These are phyloP conservation scores for Haplochromis vanheusdeni DNA, from an alignment of 2,113 vertebrate species.

Conservation along the genomic window DNA sequence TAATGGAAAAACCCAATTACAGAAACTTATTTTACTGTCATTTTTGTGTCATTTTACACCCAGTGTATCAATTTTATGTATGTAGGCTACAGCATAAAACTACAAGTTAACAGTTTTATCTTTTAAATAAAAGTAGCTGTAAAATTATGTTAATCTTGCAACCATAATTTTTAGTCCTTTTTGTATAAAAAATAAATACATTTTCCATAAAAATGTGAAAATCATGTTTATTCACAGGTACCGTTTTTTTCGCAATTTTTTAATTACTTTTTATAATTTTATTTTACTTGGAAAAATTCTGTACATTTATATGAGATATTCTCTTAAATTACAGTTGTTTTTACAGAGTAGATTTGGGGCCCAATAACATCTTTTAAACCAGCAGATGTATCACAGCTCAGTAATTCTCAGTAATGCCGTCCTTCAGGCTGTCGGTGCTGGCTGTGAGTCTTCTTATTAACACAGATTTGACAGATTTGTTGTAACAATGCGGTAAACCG, in stretches of 20 bases:
- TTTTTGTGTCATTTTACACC: background rate
- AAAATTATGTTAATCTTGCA: background rate
- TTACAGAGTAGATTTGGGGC: background rate
- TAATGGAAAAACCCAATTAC: accelerated
- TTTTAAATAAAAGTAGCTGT: background rate
- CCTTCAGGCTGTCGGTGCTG: background rate
- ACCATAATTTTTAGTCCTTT: background rate
- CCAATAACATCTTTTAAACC: background rate
- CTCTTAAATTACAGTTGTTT: background rate
- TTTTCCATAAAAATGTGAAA: background rate
- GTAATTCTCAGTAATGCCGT: background rate
- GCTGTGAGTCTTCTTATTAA: background rate
- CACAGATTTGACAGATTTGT: background rate
- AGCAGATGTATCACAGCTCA: background rate
- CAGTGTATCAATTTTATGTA: background rate
- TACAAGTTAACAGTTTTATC: background rate
- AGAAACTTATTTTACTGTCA: background rate
- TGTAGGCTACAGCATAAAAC: background rate
- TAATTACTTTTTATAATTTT: background rate
- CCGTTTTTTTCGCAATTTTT: accelerated
- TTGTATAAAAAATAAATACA: background rate
- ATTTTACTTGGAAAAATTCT: background rate
- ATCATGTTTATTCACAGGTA: background rate
- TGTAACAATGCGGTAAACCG: background rate
- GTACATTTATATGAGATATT: background rate